Base-by-base conservation (phyloP, 1,140 invertebrate genomes). In the Plectrocnemia conspersa region DNA sequence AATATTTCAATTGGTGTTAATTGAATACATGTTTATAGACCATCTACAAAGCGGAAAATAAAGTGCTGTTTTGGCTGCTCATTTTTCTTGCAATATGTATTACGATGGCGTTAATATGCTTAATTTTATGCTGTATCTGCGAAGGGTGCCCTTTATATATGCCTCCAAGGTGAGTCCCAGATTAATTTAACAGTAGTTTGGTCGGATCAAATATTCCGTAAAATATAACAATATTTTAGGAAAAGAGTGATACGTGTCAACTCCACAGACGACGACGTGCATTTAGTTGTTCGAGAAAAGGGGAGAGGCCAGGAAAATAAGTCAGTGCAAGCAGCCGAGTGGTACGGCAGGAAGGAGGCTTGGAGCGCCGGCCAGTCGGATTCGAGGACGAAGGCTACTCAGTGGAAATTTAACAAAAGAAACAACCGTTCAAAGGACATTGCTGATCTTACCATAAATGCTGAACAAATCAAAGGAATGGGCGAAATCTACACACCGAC, bases 111-210 rank as follows among this genome's bases (percentile, higher is more conserved):
- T 77, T 88, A 25, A 68, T 88, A 29, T 76, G 82, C 22, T 68
- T 89, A 25, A 81, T 90, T 44, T 75, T 85, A 18, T 91, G 89
- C 68, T 91, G 88, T 64, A 82, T 89, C 47, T 89, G 86, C 66
- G 81, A 84, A 60, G 82, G 83, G 58, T 91, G 89, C 72, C 88
- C 87, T 2, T 78, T 88, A 44, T 90, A 89, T 61, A 83, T 84
- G 71, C 81, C 82, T 40, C 80, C 85, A n/a, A 79, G 80, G 78
- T 80, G 74, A 77, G 62, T 68, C 33, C 22, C 27, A 47, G 11
- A 19, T 47, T 48, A 18, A 15, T 38, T 52, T 42, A 33, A 48
- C 52, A 33, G 56, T 59, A 58, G 56, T 48, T 38, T 18, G 21
- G 52, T 59, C 48, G 56, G 56, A 53, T 56, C 49, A 58, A 60